phyloP scores from a whole-genome alignment of 2,797 vertebrate species.

The Malurus leucopterus region DNA sequence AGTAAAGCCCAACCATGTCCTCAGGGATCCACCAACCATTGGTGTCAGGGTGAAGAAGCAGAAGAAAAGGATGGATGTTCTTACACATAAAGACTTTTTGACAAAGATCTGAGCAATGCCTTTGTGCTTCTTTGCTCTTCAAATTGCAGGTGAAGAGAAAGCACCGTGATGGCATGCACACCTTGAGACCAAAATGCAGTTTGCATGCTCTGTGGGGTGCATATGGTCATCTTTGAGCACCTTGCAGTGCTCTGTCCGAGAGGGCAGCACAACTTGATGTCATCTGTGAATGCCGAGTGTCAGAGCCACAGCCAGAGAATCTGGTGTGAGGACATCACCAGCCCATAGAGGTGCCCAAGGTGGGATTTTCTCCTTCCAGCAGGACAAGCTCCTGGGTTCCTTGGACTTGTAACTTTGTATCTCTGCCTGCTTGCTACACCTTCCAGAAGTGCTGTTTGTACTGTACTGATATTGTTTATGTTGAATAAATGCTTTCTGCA shows the following conservation, averaged over 20 bases:
- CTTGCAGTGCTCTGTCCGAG: neutral
- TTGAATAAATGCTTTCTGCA: constrained; percentile 52
- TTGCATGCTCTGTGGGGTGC: neutral
- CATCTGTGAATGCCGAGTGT: neutral
- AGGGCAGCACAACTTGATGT: neutral
- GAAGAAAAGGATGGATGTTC: neutral
- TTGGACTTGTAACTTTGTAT: neutral
- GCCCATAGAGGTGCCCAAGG: neutral
- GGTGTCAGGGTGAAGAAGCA: neutral
- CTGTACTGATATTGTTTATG: constrained; percentile 22
- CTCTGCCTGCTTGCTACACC: neutral
- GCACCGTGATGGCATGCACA: fast-evolving
- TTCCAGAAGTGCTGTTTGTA: constrained; percentile 26
- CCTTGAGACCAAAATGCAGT: neutral
- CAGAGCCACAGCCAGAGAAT: neutral
- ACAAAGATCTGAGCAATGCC: neutral
- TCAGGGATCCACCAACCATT: neutral
- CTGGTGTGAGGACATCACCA: neutral
- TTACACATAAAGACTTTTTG: neutral
- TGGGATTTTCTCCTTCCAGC: neutral
- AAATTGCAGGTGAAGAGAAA: neutral
- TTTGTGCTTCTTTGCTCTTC: neutral
- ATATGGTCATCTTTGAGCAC: neutral
- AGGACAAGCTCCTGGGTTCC: neutral
- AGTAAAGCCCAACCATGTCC: neutral